Conservation (phyloP, 2,888 invertebrate genomes). For the Andrena fulva region DNA sequence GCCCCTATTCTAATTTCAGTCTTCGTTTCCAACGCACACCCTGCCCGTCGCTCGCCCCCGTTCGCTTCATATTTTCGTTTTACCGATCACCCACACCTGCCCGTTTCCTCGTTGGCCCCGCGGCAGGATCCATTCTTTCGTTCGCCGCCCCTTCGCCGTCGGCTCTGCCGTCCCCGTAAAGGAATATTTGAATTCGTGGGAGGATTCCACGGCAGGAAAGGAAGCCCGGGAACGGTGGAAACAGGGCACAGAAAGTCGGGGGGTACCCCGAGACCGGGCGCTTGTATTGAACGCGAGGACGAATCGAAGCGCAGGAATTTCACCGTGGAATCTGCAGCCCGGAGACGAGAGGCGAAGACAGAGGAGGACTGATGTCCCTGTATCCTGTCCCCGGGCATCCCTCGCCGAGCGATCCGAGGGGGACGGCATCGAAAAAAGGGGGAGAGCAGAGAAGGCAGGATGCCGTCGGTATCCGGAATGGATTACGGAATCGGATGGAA, state of each 20-base stretch:
- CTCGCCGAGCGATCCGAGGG: constrained; percentile 27
- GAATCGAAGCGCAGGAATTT: constrained; percentile 74
- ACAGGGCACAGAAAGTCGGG: constrained; percentile 28
- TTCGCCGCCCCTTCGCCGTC: background rate
- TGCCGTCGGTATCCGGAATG: constrained; percentile 76
- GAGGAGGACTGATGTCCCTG: constrained; percentile 74
- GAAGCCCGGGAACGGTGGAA: constrained; percentile 22
- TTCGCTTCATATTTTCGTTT: constrained; percentile 57
- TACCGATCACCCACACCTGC: constrained; percentile 44
- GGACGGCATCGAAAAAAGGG: constrained; percentile 23
- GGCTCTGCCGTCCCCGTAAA: background rate
- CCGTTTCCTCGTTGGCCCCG: constrained; percentile 6
- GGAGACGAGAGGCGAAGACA: constrained; percentile 68
- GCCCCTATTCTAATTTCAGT: constrained; percentile 59
- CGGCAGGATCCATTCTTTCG: background rate
- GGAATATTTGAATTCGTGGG: constrained; percentile 48
- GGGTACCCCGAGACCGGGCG: constrained; percentile 59
- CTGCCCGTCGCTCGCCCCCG: background rate
- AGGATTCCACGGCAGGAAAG: constrained; percentile 29
- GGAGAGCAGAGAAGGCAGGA: constrained; percentile 30
- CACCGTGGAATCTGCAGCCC: constrained; percentile 71
- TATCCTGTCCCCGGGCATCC: constrained; percentile 57
- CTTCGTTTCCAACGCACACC: constrained; percentile 38
- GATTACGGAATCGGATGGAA: constrained; percentile 81
- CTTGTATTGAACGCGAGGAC: constrained; percentile 72